Conservation (phyloP, 2,888 invertebrate genomes). For the Aphodius granarius region DNA sequence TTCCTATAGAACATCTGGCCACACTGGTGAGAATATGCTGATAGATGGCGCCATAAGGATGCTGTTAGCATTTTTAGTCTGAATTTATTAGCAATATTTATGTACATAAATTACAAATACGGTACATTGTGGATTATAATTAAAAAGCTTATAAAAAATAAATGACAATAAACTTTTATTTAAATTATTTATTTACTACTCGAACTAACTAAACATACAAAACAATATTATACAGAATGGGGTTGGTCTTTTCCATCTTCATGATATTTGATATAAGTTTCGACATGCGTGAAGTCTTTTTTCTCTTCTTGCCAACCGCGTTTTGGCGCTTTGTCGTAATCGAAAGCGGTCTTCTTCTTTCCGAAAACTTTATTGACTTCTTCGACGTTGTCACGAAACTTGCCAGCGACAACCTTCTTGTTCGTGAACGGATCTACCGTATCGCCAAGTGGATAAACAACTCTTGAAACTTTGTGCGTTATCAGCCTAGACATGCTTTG, state of each 20-base stretch:
- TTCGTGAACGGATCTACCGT: constrained; percentile 84
- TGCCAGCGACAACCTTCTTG: constrained; percentile 72
- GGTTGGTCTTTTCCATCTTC: constrained; percentile 74
- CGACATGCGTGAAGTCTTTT: constrained; percentile 78
- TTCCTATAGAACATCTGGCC: too few relatives aligned
- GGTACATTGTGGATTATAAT: too few relatives aligned
- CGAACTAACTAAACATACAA: constrained; percentile 5
- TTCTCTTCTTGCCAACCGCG: constrained; percentile 82
- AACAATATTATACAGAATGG: constrained; percentile 62
- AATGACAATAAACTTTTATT: too few relatives aligned
- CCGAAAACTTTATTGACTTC: constrained; percentile 70
- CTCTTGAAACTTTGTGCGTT: constrained; percentile 76
- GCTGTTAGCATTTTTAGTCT: too few relatives aligned
- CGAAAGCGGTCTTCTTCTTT: constrained; percentile 66
- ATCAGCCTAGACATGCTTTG: constrained; percentile 74
- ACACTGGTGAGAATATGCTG: too few relatives aligned
- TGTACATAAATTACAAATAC: too few relatives aligned
- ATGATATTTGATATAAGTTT: constrained; percentile 77
- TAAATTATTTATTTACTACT: not conserved
- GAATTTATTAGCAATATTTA: too few relatives aligned
- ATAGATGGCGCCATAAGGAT: too few relatives aligned
- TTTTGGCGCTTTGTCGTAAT: constrained; percentile 75
- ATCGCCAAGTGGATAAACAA: constrained; percentile 82
- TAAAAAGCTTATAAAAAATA: too few relatives aligned
- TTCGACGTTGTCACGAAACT: constrained; percentile 76